Conservation (phyloP, 2,113 vertebrate species). For the Chunga burmeisteri region DNA sequence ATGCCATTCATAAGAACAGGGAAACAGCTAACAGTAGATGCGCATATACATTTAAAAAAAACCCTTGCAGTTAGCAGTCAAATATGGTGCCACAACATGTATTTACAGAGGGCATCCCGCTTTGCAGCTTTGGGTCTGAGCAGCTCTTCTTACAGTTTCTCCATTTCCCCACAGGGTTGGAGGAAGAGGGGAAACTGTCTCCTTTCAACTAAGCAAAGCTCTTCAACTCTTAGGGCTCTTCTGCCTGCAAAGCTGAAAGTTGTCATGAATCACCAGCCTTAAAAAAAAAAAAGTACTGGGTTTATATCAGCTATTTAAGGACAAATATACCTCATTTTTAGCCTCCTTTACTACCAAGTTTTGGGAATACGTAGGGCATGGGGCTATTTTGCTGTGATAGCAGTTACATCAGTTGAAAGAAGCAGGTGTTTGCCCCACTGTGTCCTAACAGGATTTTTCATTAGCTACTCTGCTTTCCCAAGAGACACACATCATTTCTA, state of each 20-base stretch:
- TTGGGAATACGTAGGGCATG: accelerated
- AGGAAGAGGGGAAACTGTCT: not conserved
- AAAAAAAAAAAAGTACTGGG: not conserved
- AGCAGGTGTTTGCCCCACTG: not conserved
- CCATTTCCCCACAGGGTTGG: not conserved
- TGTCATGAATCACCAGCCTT: not conserved
- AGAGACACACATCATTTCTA: not conserved
- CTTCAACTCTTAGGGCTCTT: not conserved
- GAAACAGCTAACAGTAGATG: not conserved
- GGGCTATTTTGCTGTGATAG: not conserved
- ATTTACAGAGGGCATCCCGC: not conserved
- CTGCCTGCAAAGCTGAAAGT: not conserved
- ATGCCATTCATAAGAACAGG: not conserved
- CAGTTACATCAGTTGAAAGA: not conserved
- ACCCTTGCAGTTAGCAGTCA: not conserved
- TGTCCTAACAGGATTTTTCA: not conserved
- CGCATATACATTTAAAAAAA: not conserved
- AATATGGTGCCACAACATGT: not conserved
- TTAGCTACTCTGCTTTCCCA: not conserved
- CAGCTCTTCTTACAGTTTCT: not conserved
- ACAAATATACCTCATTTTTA: not conserved
- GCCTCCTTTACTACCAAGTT: not conserved
- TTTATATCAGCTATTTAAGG: not conserved
- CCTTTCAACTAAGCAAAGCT: not conserved
- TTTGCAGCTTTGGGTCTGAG: not conserved